Conservation (phyloP, 2,888 invertebrate species). For the Conistra vaccinii region DNA sequence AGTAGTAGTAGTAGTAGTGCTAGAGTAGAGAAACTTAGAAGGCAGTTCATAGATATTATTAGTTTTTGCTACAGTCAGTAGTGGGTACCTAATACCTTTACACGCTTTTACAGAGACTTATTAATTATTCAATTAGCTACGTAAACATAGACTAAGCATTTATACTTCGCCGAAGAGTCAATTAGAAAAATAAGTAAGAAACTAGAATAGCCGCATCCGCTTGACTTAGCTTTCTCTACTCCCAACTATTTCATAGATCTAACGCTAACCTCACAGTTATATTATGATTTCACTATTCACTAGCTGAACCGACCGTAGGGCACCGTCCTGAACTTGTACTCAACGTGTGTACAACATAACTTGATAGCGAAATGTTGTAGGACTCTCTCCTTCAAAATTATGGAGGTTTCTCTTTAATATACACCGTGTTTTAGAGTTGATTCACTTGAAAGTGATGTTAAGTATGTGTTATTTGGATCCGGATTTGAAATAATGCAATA, state of each 20-base stretch:
- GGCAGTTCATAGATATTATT: not conserved
- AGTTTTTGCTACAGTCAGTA: not conserved
- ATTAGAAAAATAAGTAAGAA: not conserved
- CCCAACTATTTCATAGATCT: constrained; percentile 49
- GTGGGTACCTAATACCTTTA: not conserved
- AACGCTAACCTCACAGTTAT: constrained; percentile 46
- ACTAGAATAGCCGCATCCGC: constrained; percentile 26
- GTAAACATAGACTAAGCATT: not conserved
- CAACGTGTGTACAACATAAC: constrained; percentile 41
- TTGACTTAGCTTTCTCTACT: not conserved
- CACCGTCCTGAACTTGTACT: constrained; percentile 40
- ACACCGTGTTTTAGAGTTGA: not conserved
- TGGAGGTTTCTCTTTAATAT: constrained; percentile 43
- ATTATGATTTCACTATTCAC: constrained; percentile 58
- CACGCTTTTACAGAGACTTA: not conserved
- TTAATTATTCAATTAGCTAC: not conserved
- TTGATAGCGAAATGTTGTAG: constrained; percentile 21
- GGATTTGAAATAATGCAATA: not conserved
- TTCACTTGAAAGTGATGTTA: constrained; percentile 17
- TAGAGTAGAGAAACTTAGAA: not conserved
- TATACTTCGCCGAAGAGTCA: not conserved
- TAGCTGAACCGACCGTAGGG: constrained; percentile 23
- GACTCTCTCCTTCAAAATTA: constrained; percentile 49
- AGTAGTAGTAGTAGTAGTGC: too few relatives aligned
- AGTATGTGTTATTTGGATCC: constrained; percentile 17